phyloP scores from a whole-genome alignment of 2,888 invertebrate species.

The Mylabris sibirica region DNA sequence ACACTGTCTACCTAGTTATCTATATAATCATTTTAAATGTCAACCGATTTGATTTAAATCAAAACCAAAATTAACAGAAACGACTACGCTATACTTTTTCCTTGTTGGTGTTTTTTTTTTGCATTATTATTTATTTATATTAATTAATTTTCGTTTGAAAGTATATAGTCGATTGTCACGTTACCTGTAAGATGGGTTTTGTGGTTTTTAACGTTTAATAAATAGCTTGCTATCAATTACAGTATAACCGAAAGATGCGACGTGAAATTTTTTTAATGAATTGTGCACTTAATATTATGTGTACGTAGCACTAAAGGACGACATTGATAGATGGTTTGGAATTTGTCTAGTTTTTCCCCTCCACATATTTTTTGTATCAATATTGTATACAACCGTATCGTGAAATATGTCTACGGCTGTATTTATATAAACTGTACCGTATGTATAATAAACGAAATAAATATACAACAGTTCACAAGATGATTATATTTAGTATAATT shows the following conservation, averaged over 20 bases:
- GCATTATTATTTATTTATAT: background rate
- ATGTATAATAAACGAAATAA: conserved; percentile 21
- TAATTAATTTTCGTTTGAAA: background rate
- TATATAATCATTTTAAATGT: conserved; percentile 54
- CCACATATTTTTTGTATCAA: background rate
- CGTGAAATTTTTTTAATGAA: conserved; percentile 48
- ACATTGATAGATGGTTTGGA: conserved; percentile 53
- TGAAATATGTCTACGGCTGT: conserved; percentile 12
- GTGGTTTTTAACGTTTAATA: conserved; percentile 29
- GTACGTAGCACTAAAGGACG: conserved; percentile 39
- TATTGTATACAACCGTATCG: background rate
- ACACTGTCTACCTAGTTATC: conserved; percentile 51
- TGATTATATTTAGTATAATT: conserved; percentile 39
- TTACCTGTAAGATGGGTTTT: background rate
- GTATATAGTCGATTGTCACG: background rate
- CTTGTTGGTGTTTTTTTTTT: background rate
- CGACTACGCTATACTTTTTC: background rate
- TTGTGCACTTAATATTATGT: conserved; percentile 51
- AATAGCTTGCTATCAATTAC: conserved; percentile 40
- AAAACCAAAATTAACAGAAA: conserved; percentile 45
- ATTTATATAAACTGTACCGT: conserved; percentile 31
- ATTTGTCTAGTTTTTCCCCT: conserved; percentile 37
- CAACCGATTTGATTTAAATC: conserved; percentile 52
- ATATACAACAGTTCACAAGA: conserved; percentile 37
- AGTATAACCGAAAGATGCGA: conserved; percentile 38